A percentile compares a stretch with the other conserved stretches of the same genome.
Evolutionary conservation across 2,797 vertebrate species (phyloP).

Genomic region (Eulemur rubriventer): DNA sequence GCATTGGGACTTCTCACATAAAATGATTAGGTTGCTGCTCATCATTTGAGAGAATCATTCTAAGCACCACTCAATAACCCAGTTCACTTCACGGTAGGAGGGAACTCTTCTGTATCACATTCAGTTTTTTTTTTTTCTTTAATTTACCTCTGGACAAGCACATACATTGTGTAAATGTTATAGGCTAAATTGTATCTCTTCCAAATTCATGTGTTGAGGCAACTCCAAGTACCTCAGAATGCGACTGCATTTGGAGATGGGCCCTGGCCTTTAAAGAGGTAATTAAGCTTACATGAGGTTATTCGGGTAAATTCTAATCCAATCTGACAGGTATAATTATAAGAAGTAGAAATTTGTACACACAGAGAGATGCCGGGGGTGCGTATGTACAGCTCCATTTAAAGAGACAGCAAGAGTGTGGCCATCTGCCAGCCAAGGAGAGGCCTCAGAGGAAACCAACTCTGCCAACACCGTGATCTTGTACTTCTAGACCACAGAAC

Average conservation of each 20-base stretch:
- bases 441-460: neutral
- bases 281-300: neutral
- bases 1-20: neutral
- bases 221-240: neutral
- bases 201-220: neutral
- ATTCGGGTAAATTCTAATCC: neutral
- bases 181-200: neutral
- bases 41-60: neutral
- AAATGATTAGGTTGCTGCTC: neutral
- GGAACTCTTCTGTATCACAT: fast-evolving
- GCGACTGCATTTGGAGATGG: neutral
- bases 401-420: neutral
- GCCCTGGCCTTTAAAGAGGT: neutral
- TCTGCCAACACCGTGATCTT: neutral
- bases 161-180: neutral
- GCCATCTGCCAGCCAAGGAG: neutral
- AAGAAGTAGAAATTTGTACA: neutral
- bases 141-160: neutral
- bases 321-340: neutral
- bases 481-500: neutral
- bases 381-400: neutral
- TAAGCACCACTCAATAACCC: neutral
- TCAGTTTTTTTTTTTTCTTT: neutral
- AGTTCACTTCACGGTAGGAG: too few species aligned
- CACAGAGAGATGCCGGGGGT: neutral